Percentiles rank a stretch among this genome's conserved stretches.
These are phyloP conservation scores for Xiphorhynchus erythropygius DNA, from an alignment of 2,797 vertebrate species.

Conservation along the genomic window DNA sequence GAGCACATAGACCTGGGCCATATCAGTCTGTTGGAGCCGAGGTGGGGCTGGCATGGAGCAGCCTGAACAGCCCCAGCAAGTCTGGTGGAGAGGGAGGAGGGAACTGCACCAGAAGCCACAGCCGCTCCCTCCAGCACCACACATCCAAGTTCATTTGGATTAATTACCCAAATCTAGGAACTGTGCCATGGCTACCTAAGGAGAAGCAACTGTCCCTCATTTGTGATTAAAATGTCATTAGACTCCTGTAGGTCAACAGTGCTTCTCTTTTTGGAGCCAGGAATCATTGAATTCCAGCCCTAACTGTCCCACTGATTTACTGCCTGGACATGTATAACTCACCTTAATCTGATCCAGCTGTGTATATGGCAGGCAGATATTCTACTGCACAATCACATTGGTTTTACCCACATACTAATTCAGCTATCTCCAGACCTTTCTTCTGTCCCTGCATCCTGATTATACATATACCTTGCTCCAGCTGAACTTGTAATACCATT, in stretches of 20 bases:
- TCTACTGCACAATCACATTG: neutral
- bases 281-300: neutral
- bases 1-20: neutral
- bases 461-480: neutral
- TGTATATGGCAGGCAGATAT: neutral
- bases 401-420: neutral
- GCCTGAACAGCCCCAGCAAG: neutral
- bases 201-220: conserved; percentile 31
- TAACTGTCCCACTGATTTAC: neutral
- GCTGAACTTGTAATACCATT: neutral
- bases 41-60: neutral
- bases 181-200: conserved; percentile 14
- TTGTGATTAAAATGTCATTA: conserved; percentile 45
- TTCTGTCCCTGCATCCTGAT: neutral
- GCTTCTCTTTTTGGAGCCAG: neutral
- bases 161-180: conserved; percentile 16
- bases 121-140: neutral
- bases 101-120: neutral
- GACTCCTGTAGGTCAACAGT: conserved; percentile 11
- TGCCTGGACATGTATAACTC: neutral
- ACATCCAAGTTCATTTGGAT: neutral
- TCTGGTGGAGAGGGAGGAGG: neutral
- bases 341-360: neutral
- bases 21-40: neutral
- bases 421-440: neutral